These are phyloP conservation scores for Ctenomys sociabilis DNA, from an alignment of 2,113 vertebrate species.

Conservation along the genomic window DNA sequence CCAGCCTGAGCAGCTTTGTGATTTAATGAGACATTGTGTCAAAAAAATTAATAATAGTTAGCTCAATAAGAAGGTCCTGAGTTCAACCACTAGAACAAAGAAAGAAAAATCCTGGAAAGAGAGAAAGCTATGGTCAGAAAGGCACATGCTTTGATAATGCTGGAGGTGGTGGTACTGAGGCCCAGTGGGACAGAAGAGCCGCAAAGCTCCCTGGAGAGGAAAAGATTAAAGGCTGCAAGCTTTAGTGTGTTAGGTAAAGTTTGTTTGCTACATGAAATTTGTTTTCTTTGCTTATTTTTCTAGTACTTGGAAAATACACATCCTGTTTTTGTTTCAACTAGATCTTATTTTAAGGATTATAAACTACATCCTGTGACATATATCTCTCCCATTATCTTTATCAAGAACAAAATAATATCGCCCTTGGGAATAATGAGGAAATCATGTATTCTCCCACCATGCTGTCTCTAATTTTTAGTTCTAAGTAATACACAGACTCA, in stretches of 20 bases:
- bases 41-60: background rate
- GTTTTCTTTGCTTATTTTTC: conserved; percentile 30
- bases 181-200: background rate
- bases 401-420: conserved; percentile 56
- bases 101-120: background rate
- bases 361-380: conserved; percentile 41
- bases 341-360: conserved; percentile 53
- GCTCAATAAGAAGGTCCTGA: background rate
- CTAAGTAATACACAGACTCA: background rate
- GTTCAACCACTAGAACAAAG: background rate
- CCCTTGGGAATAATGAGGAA: conserved; percentile 39
- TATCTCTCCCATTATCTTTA: conserved; percentile 49
- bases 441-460: background rate
- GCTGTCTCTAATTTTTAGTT: background rate
- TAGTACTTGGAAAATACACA: conserved; percentile 38
- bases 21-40: background rate
- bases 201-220: background rate
- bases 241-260: background rate
- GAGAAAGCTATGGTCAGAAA: background rate
- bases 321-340: conserved; percentile 62
- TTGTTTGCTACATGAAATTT: background rate
- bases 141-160: background rate
- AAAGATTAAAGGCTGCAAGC: background rate
- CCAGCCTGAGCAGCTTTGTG: background rate
- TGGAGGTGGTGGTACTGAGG: background rate